Evolutionary conservation across 2,797 vertebrate genomes (phyloP).

Genomic region (Micrastur ruficollis): DNA sequence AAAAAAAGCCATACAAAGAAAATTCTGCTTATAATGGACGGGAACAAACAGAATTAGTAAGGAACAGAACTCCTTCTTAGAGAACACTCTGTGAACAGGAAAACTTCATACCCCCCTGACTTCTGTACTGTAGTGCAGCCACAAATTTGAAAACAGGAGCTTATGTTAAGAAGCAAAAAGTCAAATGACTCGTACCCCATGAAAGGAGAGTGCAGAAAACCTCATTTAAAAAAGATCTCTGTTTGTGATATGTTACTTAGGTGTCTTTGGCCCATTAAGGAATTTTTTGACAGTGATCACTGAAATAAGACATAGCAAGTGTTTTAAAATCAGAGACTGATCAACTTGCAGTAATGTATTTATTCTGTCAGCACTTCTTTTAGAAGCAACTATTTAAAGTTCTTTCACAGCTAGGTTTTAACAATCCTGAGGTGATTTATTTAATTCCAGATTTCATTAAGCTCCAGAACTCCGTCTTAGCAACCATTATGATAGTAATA

Average conservation of each 20-base stretch:
- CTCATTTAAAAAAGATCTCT: not conserved
- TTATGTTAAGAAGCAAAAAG: not conserved
- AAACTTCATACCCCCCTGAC: not conserved
- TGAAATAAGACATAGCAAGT: not conserved
- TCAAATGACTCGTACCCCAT: not conserved
- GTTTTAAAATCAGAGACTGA: not conserved
- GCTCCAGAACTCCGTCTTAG: not conserved
- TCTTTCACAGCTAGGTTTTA: not conserved
- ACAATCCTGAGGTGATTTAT: not conserved
- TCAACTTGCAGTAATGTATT: not conserved
- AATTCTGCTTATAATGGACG: not conserved
- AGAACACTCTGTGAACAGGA: not conserved
- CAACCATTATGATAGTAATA: not conserved
- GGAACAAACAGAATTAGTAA: not conserved
- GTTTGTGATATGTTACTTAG: not conserved
- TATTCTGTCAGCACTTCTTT: not conserved
- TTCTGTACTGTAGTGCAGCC: not conserved
- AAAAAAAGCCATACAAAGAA: not conserved
- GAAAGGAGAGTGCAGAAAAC: not conserved
- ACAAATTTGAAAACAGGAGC: not conserved
- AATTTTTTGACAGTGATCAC: not conserved
- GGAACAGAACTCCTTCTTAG: not conserved
- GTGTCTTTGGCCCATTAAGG: not conserved
- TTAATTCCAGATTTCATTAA: conserved; percentile 20
- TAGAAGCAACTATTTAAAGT: not conserved